A percentile compares a stretch with the other conserved stretches of the same genome.
phyloP scores from a whole-genome alignment of 2,113 vertebrate species.

The Lampris incognitus region DNA sequence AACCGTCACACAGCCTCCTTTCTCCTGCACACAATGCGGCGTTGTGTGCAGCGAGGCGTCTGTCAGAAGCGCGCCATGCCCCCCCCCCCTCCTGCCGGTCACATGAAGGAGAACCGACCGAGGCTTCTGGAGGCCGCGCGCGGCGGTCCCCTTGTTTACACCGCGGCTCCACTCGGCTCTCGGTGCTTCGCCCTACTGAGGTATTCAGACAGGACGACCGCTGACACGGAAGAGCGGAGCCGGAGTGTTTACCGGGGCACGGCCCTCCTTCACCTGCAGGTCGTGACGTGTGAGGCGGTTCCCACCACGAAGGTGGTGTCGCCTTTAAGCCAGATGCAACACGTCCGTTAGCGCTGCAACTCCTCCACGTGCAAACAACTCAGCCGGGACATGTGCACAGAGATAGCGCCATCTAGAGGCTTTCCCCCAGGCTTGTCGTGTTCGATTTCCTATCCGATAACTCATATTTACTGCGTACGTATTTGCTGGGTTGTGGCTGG shows the following conservation, averaged over 20 bases:
- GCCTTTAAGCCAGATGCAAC: not conserved
- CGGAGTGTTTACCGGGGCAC: too few relatives aligned
- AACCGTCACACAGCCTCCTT: constrained; percentile 68
- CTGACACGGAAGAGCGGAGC: too few relatives aligned
- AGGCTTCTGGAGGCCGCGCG: constrained; percentile 29
- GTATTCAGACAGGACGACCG: too few relatives aligned
- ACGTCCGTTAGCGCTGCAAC: not conserved
- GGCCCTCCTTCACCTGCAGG: too few relatives aligned
- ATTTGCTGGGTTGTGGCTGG: too few relatives aligned
- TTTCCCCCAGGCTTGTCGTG: constrained; percentile 15
- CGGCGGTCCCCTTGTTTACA: not conserved
- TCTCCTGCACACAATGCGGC: constrained; percentile 77
- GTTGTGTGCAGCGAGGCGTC: constrained; percentile 69
- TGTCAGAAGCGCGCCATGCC: constrained; percentile 55
- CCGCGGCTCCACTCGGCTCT: too few relatives aligned
- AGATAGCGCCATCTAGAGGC: constrained; percentile 59
- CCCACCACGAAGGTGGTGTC: too few relatives aligned
- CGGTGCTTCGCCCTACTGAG: too few relatives aligned
- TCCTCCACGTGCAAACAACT: constrained; percentile 1
- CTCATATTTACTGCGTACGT: not conserved
- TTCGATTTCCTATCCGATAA: not conserved
- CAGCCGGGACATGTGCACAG: not conserved
- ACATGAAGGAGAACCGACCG: constrained; percentile 54
- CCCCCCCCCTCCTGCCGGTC: constrained; percentile 55
- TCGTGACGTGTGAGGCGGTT: too few relatives aligned